Percentiles rank a stretch among this genome's conserved stretches.
Conservation (phyloP, 2,113 vertebrate species). For the Ploceus nigricollis region DNA sequence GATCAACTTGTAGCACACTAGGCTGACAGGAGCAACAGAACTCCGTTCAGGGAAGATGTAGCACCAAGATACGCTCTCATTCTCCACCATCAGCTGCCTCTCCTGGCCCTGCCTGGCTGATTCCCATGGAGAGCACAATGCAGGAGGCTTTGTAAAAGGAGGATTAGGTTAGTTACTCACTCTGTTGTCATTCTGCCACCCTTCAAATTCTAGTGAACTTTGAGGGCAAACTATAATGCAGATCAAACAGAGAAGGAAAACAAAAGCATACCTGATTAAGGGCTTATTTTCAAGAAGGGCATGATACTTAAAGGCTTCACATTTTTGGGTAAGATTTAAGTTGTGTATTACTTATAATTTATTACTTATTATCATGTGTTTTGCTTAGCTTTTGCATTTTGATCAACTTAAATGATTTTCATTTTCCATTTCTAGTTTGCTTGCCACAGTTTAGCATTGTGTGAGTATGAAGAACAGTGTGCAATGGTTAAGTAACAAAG, state of each 20-base stretch:
- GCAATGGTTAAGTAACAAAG: not conserved
- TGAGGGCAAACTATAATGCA: not conserved
- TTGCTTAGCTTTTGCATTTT: not conserved
- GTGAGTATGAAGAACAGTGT: not conserved
- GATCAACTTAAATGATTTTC: not conserved
- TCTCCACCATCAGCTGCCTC: not conserved
- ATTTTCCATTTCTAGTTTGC: not conserved
- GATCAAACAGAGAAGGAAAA: not conserved
- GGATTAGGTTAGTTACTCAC: not conserved
- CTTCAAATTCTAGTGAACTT: not conserved
- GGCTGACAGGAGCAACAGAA: not conserved
- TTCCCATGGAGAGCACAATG: rapidly evolving
- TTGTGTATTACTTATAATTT: not conserved
- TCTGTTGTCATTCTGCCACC: not conserved
- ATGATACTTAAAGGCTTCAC: not conserved
- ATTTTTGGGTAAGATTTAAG: not conserved
- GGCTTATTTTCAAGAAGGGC: not conserved
- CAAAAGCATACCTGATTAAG: not conserved
- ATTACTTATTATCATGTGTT: not conserved
- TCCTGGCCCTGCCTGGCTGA: not conserved
- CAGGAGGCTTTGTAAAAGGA: not conserved
- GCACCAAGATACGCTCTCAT: rapidly evolving
- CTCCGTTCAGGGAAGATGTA: rapidly evolving
- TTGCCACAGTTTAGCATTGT: not conserved
- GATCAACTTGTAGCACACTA: not conserved